phyloP scores from a whole-genome alignment of 2,888 invertebrate species.

The Cryptus viduatorius region DNA sequence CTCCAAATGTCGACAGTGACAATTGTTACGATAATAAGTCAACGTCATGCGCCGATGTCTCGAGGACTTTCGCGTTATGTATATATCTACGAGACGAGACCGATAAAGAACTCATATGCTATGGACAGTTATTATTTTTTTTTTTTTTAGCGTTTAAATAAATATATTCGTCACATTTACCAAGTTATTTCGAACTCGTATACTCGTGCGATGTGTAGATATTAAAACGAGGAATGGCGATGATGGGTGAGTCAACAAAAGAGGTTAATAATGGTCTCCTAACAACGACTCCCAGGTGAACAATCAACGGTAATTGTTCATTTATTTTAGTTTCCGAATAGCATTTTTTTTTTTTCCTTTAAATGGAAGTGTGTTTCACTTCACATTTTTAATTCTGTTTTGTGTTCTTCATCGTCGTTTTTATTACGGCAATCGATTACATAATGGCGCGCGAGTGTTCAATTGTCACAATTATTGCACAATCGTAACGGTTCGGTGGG shows the following conservation, averaged over 20 bases:
- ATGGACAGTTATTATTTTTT: constrained; percentile 10
- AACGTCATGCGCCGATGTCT: constrained; percentile 27
- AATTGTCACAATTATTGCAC: neutral
- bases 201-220: neutral
- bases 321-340: neutral
- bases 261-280: neutral
- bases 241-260: neutral
- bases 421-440: neutral
- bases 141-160: neutral
- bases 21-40: constrained; percentile 42
- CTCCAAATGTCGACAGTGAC: constrained; percentile 15
- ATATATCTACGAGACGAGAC: neutral
- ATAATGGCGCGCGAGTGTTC: neutral
- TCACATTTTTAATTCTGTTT: no score
- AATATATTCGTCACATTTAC: constrained; percentile 1
- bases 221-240: neutral
- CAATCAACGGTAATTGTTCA: neutral
- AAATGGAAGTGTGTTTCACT: neutral
- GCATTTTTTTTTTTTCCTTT: neutral
- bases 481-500: neutral
- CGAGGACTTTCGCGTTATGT: constrained; percentile 22
- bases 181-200: neutral
- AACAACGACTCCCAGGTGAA: neutral
- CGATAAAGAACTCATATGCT: neutral
- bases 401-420: neutral